These are phyloP conservation scores for Thunnus albacares DNA, from an alignment of 2,797 vertebrate species.

Conservation along the genomic window DNA sequence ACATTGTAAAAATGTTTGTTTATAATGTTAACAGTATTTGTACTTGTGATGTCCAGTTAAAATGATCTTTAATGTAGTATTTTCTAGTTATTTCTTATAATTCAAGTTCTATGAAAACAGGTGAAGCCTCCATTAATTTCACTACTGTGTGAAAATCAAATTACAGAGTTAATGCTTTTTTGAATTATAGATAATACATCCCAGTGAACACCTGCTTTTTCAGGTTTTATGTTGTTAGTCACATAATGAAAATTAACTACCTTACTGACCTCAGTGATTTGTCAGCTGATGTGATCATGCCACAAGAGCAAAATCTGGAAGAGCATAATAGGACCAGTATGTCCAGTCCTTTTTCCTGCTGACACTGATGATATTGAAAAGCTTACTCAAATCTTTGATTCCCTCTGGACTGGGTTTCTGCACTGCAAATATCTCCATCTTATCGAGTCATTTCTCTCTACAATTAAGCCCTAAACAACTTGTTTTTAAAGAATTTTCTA, in stretches of 20 bases:
- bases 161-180: no score
- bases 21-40: background rate
- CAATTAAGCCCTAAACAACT: no score
- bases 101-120: background rate
- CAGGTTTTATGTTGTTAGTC: background rate
- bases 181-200: no score
- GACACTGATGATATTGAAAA: background rate
- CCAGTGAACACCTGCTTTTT: background rate
- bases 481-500: no score
- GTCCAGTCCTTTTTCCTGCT: no score
- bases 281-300: no score
- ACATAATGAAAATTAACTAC: background rate
- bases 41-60: background rate
- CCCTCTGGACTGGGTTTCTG: background rate
- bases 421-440: no score
- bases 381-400: background rate
- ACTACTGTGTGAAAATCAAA: no score
- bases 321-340: no score
- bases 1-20: background rate
- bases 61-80: background rate
- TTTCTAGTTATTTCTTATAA: background rate
- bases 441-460: no score
- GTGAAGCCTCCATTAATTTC: background rate
- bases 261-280: no score
- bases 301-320: no score